Evolutionary conservation across 2,113 vertebrate species (phyloP), one percentile per base, ranked within the genome.

Genomic region (Oryzias curvinotus): DNA sequence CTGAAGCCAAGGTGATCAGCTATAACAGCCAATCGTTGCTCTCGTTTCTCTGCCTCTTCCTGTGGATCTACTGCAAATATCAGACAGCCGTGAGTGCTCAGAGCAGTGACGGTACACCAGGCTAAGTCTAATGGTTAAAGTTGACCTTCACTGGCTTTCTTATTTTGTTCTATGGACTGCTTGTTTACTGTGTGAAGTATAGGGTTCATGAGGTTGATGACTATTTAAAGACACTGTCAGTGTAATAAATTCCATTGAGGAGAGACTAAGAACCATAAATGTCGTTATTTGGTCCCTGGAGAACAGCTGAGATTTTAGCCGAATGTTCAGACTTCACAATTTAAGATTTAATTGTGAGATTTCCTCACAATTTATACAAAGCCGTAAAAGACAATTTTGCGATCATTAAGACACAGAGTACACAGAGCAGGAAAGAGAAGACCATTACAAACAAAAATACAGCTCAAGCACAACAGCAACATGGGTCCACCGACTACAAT

Each of bases 1-100:
- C 97, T 99, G 91, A 99, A 99, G 87, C 97, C 97, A 71, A 99
- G 93, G 57, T 98, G 97, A 87, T 98, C 96, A 1, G 96, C 95
- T 68, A 96, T 94, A 81, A 96, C 89, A 73, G 95, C 94, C 84
- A 99, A 91, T 57, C 93, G 92, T 75, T 95, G 94, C 69, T 97
- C 94, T 47, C 91, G 94, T 83, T 90, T 92, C 69, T 95, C 94
- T 69, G 87, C 93, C 80, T 95, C 94, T 80, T 94, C 92, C 85
- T 94, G 93, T 87, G 91, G 91, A 93, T 95, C 95, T 96, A 89
- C 89, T 91, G 90, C 65, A 93, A 81, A 94, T 79, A 91, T 89
- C 88, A 93, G 60, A 87, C 61, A 85, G 71, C 73, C 73, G 73
- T 78, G 59, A 87, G 77, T 51, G 26, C 57, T 68, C 75, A 71